phyloP scores from a whole-genome alignment of 2,113 vertebrate species.

The Xiphophorus couchianus region DNA sequence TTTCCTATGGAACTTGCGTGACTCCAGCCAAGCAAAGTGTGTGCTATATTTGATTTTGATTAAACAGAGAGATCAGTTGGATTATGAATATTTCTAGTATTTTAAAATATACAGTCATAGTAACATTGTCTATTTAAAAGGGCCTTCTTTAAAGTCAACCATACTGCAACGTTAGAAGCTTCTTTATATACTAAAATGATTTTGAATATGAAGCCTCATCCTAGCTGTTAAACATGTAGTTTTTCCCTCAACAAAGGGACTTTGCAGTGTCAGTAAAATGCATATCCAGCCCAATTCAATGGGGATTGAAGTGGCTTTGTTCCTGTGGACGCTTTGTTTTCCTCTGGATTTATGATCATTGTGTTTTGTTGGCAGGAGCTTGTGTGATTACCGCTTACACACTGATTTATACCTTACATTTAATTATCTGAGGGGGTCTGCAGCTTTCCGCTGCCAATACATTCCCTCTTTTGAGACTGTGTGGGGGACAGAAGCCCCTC shows the following conservation, averaged over 20 bases:
- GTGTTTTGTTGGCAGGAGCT: conserved; percentile 67
- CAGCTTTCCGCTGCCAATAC: conserved; percentile 61
- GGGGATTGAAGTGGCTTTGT: conserved; percentile 69
- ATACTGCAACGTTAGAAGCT: not conserved
- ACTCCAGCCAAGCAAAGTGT: too few species aligned
- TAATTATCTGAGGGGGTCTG: conserved; percentile 81
- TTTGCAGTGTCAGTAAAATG: conserved; percentile 53
- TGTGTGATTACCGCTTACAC: conserved; percentile 80
- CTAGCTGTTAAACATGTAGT: conserved; percentile 23
- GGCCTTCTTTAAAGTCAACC: conserved; percentile 20
- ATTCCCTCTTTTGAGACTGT: conserved; percentile 64
- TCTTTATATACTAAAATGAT: conserved; percentile 35
- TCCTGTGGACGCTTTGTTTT: conserved; percentile 70
- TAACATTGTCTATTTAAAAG: conserved; percentile 5
- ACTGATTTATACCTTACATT: conserved; percentile 82
- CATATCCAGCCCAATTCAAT: conserved; percentile 63
- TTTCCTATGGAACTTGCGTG: too few species aligned
- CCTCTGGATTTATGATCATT: conserved; percentile 76
- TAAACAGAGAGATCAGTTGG: not conserved
- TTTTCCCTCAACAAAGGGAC: conserved; percentile 18
- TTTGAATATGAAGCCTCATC: conserved; percentile 37
- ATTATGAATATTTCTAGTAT: not conserved
- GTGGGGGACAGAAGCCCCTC: conserved; percentile 40
- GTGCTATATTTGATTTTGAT: not conserved
- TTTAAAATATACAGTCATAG: not conserved